Base-by-base conservation (phyloP, 2,797 vertebrate species). In the Thunnus albacares region DNA sequence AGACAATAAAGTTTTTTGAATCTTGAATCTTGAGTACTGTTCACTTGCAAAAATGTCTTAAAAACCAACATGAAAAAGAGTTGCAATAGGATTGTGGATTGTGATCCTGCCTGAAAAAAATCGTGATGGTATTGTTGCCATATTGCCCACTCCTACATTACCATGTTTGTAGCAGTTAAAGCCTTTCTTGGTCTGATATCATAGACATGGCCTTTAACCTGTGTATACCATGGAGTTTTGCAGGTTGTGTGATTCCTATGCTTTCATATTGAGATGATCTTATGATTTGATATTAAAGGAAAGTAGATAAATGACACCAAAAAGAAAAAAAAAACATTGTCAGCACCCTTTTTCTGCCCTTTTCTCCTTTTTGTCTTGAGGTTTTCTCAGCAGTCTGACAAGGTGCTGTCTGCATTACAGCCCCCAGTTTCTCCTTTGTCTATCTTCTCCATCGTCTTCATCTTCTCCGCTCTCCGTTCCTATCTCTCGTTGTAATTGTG, bases 401-500 rank as follows among this genome's bases (percentile, higher is more conserved):
- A 59, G 35, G 49, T 33, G 41, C 38, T 9, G 11, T 62, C 77
- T 71, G 52, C 66, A 17, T 56, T 22, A 12, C 65, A 15, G 20
- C 63, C 45, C 14, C 20, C 55, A 12, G 26, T 75, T 69, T 61
- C 20, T 67, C 63, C 5, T 70, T 67, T 68, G 33, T 61, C 68
- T 2, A 3, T 68, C 56, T 60, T 63, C 62, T 45, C 10, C n/a
- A 33, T 17, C 69, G 45, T 73, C 22, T 57, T 61, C 74, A 75
- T 79, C 43, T 56, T 72, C 57, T 57, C 63, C 52, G 47, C 53
- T 70, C 43, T 43, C 24, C 8, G 0, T 35, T 73, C 53, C 55
- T 53, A 14, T 77, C 41, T 79, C 28, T 63, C 17, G 8, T 41
- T 75, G 49, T 83, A 81, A 89, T 82, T 87, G 75, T 64, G 80